Evolutionary conservation across 2,797 vertebrate genomes (phyloP).

Genomic region (Argyrosomus regius): DNA sequence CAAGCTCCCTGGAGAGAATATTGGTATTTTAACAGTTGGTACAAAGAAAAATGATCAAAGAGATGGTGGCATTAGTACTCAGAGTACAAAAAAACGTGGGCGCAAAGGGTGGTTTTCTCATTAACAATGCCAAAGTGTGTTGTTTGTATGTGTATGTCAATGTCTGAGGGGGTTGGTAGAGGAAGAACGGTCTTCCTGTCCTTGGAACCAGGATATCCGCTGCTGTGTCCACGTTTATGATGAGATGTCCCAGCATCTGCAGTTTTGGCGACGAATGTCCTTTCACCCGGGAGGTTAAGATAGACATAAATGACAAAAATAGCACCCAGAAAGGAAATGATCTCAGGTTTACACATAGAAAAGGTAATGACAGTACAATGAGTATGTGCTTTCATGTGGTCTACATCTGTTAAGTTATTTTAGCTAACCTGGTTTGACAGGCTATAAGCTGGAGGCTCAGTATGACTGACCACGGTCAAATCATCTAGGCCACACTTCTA

Average conservation of each 20-base stretch:
- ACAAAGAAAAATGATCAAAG: conserved; percentile 56
- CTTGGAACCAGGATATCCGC: conserved; percentile 86
- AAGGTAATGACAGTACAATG: no score
- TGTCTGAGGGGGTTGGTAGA: conserved; percentile 68
- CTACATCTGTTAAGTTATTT: neutral
- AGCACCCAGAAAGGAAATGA: conserved; percentile 19
- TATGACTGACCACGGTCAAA: neutral
- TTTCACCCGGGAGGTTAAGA: conserved; percentile 34
- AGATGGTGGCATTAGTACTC: neutral
- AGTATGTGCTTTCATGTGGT: neutral
- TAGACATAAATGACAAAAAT: conserved; percentile 39
- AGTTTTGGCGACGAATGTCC: conserved; percentile 56
- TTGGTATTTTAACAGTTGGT: conserved; percentile 33
- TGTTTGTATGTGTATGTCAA: conserved; percentile 53
- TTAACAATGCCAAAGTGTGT: conserved; percentile 53
- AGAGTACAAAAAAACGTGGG: neutral
- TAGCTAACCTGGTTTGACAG: neutral
- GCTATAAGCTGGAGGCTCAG: neutral
- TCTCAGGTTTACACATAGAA: neutral
- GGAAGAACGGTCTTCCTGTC: conserved; percentile 86
- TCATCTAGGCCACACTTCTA: neutral
- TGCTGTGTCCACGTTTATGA: conserved; percentile 64
- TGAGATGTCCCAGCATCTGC: conserved; percentile 64
- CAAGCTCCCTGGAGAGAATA: conserved; percentile 37
- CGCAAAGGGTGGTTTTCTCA: conserved; percentile 40